Base-by-base conservation (phyloP, 2,113 vertebrate genomes). In the Colinus virginianus region DNA sequence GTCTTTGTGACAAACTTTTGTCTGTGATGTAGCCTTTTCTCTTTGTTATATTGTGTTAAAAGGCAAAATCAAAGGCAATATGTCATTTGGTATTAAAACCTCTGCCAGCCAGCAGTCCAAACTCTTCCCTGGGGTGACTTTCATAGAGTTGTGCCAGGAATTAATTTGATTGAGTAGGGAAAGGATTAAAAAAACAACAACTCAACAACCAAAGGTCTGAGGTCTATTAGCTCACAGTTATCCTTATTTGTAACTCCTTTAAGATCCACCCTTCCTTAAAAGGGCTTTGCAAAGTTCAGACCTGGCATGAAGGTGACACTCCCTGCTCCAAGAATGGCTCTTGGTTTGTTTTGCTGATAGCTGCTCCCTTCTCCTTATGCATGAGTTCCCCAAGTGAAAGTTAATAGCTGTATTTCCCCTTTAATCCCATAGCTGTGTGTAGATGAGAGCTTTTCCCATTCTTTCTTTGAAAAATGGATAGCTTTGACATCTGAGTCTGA, bases 31-130 rank as follows among this genome's bases (percentile, higher is more conserved):
- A 67, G 7, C 34, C 28, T 51, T 75, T 72, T 72, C 9, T 25
- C 26, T 82, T 91, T 34, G 30, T 13, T 62, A 30, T 28, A 21
- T 5, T 61, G 32, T 77, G 49, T 91, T 59, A 77, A 64, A 58
- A 40, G 22, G 59, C 17, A 90, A 82, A 72, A 45, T 90, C 76
- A 69, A 88, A 91, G 78, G 36, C 42, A 90, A 83, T 76, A 21
- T 23, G 20, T 43, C 18, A 69, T 62, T 87, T 72, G 61, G 20
- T 84, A 58, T 69, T 68, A 87, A 87, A 93, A 75, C 28, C 11
- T 64, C 43, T 13, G 22, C 83, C 23, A 66, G 45, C 23, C 26
- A 85, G 32, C 45, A 76, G 25, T 49, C 48, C 40, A 77, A 51
- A n/a, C 49, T 87, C 48, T 48, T 94, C n/a, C 40, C 45, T 62